phyloP scores from a whole-genome alignment of 2,888 invertebrate species.

The Venustoraphidia nigricollis region DNA sequence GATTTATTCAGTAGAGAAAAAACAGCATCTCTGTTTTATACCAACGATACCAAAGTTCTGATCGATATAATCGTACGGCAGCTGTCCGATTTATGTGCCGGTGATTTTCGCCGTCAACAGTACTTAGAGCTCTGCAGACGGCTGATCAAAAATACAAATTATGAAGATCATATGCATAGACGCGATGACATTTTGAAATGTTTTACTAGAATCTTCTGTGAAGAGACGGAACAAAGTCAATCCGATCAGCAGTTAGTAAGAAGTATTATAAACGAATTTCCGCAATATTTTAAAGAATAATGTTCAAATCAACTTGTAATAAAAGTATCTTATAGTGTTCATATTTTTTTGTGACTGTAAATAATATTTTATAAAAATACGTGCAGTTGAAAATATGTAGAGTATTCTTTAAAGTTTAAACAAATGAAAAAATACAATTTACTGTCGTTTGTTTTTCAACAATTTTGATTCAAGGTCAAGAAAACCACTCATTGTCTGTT shows the following conservation, averaged over 20 bases:
- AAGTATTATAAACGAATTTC: slow-evolving; percentile 74
- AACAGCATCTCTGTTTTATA: slow-evolving; percentile 81
- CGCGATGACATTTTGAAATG: slow-evolving; percentile 69
- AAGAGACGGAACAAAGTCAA: slow-evolving; percentile 58
- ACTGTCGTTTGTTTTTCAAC: no score
- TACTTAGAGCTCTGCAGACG: slow-evolving; percentile 68
- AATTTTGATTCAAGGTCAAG: no score
- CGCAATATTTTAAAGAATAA: slow-evolving; percentile 55
- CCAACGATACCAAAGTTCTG: slow-evolving; percentile 86
- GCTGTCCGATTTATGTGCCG: slow-evolving; percentile 76
- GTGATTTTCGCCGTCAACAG: slow-evolving; percentile 61
- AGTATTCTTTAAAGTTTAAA: no score
- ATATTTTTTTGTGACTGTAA: no score
- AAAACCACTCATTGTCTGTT: no score
- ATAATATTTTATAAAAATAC: no score
- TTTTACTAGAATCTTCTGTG: slow-evolving; percentile 74
- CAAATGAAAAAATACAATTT: no score
- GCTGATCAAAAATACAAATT: slow-evolving; percentile 67
- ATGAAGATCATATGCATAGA: slow-evolving; percentile 64
- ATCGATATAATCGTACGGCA: slow-evolving; percentile 87
- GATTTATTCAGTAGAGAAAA: slow-evolving; percentile 68
- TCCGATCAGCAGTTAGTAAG: slow-evolving; percentile 63
- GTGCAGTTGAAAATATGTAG: no score
- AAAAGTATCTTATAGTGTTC: no score
- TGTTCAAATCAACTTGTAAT: no score